phyloP scores from a whole-genome alignment of 2,888 invertebrate genomes.

The Rhyacophila evoluta region DNA sequence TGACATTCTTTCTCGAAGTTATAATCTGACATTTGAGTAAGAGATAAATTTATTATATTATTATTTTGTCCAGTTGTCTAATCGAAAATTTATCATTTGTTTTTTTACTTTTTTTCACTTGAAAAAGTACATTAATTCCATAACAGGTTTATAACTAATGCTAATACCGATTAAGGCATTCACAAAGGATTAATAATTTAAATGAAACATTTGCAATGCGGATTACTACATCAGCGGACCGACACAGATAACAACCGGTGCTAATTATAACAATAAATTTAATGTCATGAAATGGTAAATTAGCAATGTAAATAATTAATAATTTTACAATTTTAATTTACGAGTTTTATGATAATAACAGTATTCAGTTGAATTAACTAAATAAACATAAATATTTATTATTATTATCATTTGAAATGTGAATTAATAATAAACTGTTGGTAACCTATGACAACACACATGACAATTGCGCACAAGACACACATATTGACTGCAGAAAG shows the following conservation, averaged over 20 bases:
- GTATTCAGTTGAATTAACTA: too few species aligned
- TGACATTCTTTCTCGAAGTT: not conserved
- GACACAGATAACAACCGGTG: not conserved
- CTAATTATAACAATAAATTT: constrained; percentile 20
- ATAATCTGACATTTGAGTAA: not conserved
- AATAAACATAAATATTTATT: too few species aligned
- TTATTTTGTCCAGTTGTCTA: not conserved
- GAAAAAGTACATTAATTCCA: not conserved
- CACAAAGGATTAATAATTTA: not conserved
- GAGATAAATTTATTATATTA: not conserved
- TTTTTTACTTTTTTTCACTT: not conserved
- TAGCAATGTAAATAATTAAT: not conserved
- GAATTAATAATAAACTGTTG: too few species aligned
- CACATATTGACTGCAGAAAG: too few species aligned
- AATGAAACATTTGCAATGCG: constrained; percentile 12
- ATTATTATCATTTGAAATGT: too few species aligned
- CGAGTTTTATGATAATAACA: too few species aligned
- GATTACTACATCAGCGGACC: not conserved
- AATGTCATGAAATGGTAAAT: not conserved
- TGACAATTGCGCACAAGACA: too few species aligned
- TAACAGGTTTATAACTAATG: not conserved
- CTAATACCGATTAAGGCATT: not conserved
- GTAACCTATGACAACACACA: too few species aligned
- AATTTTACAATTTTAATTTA: too few species aligned
- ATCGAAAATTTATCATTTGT: not conserved